Percentiles rank a stretch among this genome's conserved stretches.
Evolutionary conservation across 2,113 vertebrate genomes (phyloP).

Genomic region (Axis porcinus): DNA sequence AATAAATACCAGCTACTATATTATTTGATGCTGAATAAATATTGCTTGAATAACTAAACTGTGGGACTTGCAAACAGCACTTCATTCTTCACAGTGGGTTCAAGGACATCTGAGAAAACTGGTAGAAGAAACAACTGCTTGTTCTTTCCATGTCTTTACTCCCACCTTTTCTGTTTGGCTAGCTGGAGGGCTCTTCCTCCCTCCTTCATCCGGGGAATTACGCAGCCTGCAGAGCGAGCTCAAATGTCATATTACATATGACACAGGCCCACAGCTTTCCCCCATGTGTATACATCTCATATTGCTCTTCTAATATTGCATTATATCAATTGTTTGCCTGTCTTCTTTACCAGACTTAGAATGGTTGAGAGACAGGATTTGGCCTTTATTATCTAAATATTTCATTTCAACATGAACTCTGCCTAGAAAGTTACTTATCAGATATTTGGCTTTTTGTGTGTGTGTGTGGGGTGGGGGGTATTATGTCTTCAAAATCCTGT

Average conservation of each 20-base stretch:
- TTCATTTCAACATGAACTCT: constrained; percentile 10
- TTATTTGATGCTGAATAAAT: neutral
- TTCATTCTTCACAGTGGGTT: constrained; percentile 2
- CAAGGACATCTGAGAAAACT: neutral
- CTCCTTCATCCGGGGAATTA: neutral
- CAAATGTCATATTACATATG: neutral
- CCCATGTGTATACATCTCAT: neutral
- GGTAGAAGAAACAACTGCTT: neutral
- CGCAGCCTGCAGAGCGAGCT: neutral
- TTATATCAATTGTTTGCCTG: neutral
- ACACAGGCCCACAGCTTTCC: neutral
- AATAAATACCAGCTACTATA: neutral
- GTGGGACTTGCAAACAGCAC: neutral
- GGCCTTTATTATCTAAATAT: constrained; percentile 9
- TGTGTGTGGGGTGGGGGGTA: neutral
- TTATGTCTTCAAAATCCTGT: neutral
- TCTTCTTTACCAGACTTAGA: constrained; percentile 24
- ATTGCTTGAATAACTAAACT: neutral
- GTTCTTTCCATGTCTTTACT: neutral
- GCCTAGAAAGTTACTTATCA: constrained; percentile 7
- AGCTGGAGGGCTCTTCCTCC: neutral
- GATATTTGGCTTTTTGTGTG: neutral
- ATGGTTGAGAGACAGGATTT: neutral
- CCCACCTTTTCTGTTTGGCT: neutral
- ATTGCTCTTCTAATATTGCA: neutral